Evolutionary conservation across 2,888 invertebrate species (phyloP), one percentile per base, ranked within the genome.

Genomic region (Rotaria sp.): DNA sequence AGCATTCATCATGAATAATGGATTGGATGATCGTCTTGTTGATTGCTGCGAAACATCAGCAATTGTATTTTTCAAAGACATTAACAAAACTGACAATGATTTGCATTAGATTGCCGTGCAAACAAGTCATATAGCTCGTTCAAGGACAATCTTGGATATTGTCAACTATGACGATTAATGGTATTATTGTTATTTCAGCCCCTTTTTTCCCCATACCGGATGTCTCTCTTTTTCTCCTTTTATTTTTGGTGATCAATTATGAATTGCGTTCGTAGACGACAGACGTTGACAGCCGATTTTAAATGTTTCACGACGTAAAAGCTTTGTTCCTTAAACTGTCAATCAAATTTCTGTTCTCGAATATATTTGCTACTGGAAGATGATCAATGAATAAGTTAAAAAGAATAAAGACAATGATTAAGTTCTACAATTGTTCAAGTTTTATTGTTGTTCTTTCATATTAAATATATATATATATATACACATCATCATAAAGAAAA

Each of bases 161-260:
- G 67, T 67, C 67, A 67, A 67, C 35, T 30, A 67, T 67, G 18
- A 67, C 67, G 67, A 67, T 67, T 67, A 67, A 67, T 67, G 35
- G 35, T 35, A 38, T 67, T 67, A 21, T 67, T 67, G 35, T 67
- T 67, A 18, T 67, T 67, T 35, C 30, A 67, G 35, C 30, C 35
- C 3, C n/a, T 57, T 67, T 35, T 35, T 67, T 35, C 38, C 15
- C 21, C 67, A 67, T 67, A 67, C 67, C 35, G 67, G 67, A 67
- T 35, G 35, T 67, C 35, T 67, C 15, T 15, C 21, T 67, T 24
- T 52, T 52, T 52, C 24, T 24, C 52, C 13, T 24, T 55, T 67
- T 67, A 67, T 67, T 67, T 67, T 67, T 21, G 35, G 35, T 67
- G 67, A 67, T 35, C 67, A 67, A 67, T 67, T 35, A 67, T 67